A percentile compares a stretch with the other conserved stretches of the same genome.
Evolutionary conservation across 1,140 invertebrate genomes (phyloP).

Genomic region (Aphaenogaster floridana): DNA sequence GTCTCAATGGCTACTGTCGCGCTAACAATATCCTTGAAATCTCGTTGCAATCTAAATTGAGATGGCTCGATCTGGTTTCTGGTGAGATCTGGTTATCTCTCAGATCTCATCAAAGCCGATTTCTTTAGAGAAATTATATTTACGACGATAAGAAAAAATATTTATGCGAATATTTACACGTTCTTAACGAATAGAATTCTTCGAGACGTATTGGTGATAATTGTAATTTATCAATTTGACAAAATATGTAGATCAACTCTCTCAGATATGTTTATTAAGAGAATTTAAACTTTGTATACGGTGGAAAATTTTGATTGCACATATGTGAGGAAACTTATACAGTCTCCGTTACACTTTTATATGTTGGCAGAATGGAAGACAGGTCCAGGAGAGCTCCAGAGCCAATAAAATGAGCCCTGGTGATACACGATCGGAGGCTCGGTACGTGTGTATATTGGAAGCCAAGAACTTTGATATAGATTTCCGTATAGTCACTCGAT

Average conservation of each 20-base stretch:
- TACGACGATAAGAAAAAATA: not conserved
- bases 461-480: conserved; percentile 75
- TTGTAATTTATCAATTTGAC: not conserved
- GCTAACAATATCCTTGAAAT: conserved; percentile 54
- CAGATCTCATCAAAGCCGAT: not conserved
- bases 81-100: not conserved
- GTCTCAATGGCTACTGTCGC: conserved; percentile 2
- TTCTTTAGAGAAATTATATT: not conserved
- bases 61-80: not conserved
- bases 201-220: not conserved
- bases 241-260: not conserved
- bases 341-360: conserved; percentile 30
- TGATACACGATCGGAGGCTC: conserved; percentile 49
- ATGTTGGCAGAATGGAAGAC: not conserved
- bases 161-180: not conserved
- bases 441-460: conserved; percentile 41
- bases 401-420: conserved; percentile 19
- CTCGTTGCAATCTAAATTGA: not conserved
- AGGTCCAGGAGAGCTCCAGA: conserved; percentile 12
- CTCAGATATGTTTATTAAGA: not conserved
- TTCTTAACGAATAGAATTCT: not conserved
- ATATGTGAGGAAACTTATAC: not conserved
- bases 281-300: not conserved
- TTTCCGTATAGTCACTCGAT: conserved; percentile 71
- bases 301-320: not conserved